These are phyloP conservation scores for Kryptopterus vitreolus DNA, from an alignment of 2,797 vertebrate species.

Conservation along the genomic window DNA sequence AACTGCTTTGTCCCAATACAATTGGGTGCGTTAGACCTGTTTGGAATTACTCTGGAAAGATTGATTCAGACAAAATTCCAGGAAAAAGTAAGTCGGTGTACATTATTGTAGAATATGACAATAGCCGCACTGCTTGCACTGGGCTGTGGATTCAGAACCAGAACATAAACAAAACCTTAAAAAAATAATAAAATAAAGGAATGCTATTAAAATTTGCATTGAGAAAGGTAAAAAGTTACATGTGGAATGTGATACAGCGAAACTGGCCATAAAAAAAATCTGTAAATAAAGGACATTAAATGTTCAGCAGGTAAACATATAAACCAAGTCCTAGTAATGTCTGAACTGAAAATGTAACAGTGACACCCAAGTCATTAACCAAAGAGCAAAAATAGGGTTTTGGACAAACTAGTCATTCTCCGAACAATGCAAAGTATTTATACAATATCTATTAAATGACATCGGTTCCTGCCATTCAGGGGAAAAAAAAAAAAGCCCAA, in stretches of 20 bases:
- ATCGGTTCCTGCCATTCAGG: neutral
- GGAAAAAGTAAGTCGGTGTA: constrained; percentile 71
- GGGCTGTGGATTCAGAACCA: constrained; percentile 63
- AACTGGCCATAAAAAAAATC: constrained; percentile 47
- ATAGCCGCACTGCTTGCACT: constrained; percentile 72
- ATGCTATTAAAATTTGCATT: constrained; percentile 76
- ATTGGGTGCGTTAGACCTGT: neutral
- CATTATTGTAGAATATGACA: constrained; percentile 60
- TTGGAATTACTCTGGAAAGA: constrained; percentile 35
- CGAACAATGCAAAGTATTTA: constrained; percentile 9
- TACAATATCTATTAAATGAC: constrained; percentile 11
- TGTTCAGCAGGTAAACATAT: constrained; percentile 31
- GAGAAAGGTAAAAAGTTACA: constrained; percentile 66
- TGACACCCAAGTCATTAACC: constrained; percentile 31
- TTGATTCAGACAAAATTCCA: constrained; percentile 63
- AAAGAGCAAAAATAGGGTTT: neutral
- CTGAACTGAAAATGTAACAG: constrained; percentile 46
- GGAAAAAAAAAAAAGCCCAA: neutral
- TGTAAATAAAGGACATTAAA: constrained; percentile 35
- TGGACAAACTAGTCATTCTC: constrained; percentile 2
- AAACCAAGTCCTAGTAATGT: constrained; percentile 39
- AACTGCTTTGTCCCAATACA: neutral
- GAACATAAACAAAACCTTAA: constrained; percentile 55
- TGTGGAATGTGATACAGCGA: constrained; percentile 70
- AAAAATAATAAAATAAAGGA: constrained; percentile 71